Conservation (phyloP, 1,140 invertebrate species). For the Camponotus vicinus region DNA sequence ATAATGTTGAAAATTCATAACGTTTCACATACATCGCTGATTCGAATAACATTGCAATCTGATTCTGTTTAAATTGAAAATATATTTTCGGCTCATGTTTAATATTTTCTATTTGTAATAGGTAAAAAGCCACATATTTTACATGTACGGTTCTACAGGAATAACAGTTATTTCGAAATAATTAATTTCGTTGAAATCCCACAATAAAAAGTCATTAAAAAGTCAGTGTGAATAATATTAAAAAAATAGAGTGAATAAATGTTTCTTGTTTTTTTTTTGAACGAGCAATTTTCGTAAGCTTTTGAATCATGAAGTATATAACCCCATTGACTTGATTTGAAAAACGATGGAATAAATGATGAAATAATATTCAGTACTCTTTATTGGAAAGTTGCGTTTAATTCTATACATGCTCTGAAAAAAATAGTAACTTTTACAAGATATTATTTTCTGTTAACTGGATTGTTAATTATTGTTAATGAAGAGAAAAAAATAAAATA, state of each 20-base stretch:
- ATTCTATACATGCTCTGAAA: background rate
- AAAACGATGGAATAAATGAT: background rate
- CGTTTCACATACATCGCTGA: background rate
- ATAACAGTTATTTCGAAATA: background rate
- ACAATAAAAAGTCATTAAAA: slow-evolving; percentile 9
- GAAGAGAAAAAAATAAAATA: background rate
- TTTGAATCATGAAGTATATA: background rate
- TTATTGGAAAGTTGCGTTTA: slow-evolving; percentile 9
- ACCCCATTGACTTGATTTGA: background rate
- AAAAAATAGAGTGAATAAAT: background rate
- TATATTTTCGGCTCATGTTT: background rate
- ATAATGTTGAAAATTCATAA: background rate
- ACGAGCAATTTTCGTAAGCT: background rate
- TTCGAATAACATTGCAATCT: background rate
- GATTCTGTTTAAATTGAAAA: slow-evolving; percentile 1
- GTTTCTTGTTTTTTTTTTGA: background rate
- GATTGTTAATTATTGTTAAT: background rate
- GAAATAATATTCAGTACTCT: background rate
- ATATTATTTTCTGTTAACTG: background rate
- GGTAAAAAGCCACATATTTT: background rate
- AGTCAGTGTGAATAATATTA: background rate
- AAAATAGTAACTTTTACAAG: background rate
- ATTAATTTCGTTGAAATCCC: background rate
- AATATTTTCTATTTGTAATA: background rate
- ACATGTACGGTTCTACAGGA: background rate